Conservation (phyloP, 2,888 invertebrate genomes). For the Orthosia gracilis region DNA sequence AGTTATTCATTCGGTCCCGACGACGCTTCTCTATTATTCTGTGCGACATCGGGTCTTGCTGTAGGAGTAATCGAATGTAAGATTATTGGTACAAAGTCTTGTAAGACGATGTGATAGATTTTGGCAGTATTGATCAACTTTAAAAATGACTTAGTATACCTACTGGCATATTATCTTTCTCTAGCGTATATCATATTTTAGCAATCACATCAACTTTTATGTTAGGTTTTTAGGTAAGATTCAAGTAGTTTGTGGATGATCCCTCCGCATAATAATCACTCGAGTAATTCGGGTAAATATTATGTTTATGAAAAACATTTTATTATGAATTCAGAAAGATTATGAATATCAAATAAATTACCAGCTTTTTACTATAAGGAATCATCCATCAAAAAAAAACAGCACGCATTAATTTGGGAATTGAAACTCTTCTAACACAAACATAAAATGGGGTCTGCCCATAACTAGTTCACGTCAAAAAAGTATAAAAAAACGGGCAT, state of each 20-base stretch:
- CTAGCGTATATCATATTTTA: not conserved
- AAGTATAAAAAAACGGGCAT: constrained; percentile 81
- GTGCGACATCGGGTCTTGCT: constrained; percentile 99
- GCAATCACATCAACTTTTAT: constrained; percentile 16
- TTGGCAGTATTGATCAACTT: not conserved
- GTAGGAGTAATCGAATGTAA: constrained; percentile 63
- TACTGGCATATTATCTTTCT: not conserved
- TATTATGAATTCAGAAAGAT: not conserved
- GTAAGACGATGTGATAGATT: constrained; percentile 2
- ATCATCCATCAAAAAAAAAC: constrained; percentile 8
- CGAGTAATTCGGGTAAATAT: not conserved
- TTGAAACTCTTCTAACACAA: constrained; percentile 29
- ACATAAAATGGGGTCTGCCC: constrained; percentile 35
- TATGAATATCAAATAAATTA: not conserved
- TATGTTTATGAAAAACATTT: not conserved
- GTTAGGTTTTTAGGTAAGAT: not conserved
- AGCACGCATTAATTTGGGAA: constrained; percentile 8
- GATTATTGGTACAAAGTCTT: constrained; percentile 5
- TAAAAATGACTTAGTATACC: not conserved
- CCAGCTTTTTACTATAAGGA: not conserved
- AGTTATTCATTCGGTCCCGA: constrained; percentile 99
- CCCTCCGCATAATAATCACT: constrained; percentile 2
- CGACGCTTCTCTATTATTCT: constrained; percentile 99
- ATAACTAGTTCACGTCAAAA: constrained; percentile 31
- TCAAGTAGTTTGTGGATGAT: constrained; percentile 38